Base-by-base conservation (phyloP, 1,140 invertebrate species). In the Papilio polyxenes region DNA sequence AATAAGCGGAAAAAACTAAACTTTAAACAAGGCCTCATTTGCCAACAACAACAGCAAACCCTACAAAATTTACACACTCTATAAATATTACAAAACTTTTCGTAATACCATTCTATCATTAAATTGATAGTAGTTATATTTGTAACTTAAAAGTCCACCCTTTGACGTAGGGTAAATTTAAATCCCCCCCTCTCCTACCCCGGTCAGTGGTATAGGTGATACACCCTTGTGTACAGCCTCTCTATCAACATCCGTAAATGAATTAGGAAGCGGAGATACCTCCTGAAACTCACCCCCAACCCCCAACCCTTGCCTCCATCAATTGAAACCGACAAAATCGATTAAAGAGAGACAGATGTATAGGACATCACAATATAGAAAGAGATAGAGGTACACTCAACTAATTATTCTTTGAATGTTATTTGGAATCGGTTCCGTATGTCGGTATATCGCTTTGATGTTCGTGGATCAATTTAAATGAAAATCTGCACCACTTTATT, bases 261-360 rank as follows among this genome's bases (percentile, higher is more conserved):
- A 65, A 65, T 65, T 65, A 65, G 62, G 23, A 65, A 65, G 20
- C 62, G 62, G 20, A 62, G 59, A 23, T 65, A 23, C 62, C 20
- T 65, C 62, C 62, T 65, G 62, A 31, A 65, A 31, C 40, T 44
- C 40, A 44, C 40, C 40, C 40, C 40, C 20, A 59, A n/a, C 56
- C 7, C 59, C 40, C 40, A 44, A 65, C 62, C 62, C 62, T 65
- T 65, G 20, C 62, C 53, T 56, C 53, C 53, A 56, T 56, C 53
- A 23, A 65, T 65, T 65, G 20, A 65, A 65, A 65, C 62, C 62
- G 62, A 65, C 62, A 65, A 65, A 65, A 65, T 65, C 62, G 62
- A 65, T 65, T 65, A 65, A 65, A 65, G 20, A 23, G 62, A 65
- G 62, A 65, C 20, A 23, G 59, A 62, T 20, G 59, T 17, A 56